Percentiles rank a stretch among this genome's conserved stretches.
Evolutionary conservation across 2,113 vertebrate species (phyloP).

Genomic region (Eolophus roseicapilla): DNA sequence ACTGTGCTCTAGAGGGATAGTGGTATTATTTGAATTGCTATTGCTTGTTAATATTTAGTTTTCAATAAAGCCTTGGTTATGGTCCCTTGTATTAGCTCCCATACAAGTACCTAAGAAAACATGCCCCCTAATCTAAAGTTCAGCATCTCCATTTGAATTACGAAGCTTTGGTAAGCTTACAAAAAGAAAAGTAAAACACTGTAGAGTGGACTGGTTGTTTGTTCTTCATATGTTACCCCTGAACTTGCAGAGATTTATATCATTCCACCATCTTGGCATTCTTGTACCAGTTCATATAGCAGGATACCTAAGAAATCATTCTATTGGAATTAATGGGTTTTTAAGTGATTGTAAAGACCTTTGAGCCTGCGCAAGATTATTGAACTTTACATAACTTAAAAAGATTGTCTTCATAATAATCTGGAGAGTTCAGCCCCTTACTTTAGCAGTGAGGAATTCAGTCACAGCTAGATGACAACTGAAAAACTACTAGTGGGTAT

Average conservation of each 20-base stretch:
- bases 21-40: background rate
- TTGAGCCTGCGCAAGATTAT: background rate
- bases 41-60: constrained; percentile 37
- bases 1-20: background rate
- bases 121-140: background rate
- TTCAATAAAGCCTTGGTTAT: background rate
- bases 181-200: background rate
- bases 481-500: background rate
- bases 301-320: background rate
- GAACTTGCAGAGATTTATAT: background rate
- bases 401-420: background rate
- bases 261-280: background rate
- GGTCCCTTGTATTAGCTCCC: background rate
- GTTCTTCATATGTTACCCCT: background rate
- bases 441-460: background rate
- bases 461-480: background rate
- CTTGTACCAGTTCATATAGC: background rate
- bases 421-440: background rate
- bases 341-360: background rate
- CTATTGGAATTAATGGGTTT: background rate
- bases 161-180: background rate
- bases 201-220: background rate
- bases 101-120: background rate
- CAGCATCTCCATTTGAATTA: background rate
- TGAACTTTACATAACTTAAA: background rate